Evolutionary conservation across 2,888 invertebrate species (phyloP), one percentile per base, ranked within the genome.

Genomic region (Nebria salina): DNA sequence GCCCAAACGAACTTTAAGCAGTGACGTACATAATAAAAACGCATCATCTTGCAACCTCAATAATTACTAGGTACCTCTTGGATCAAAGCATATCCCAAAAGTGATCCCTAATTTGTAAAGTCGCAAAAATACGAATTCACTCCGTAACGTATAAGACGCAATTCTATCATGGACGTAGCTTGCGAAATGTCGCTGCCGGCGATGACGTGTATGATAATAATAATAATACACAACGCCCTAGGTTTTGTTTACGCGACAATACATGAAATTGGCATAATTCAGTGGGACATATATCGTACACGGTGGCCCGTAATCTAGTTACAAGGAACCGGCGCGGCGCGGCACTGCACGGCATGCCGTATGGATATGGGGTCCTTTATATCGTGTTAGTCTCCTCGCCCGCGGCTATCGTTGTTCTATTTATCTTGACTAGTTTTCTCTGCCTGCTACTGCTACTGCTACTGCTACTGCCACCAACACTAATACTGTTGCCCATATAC

Each of bases 331-430:
- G 84, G 84, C 84, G 83, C 83, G 43, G 20, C 20, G 20, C 20
- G 20, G 20, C 20, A 20, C 20, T 20, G 20, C 20, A 20, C 20
- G 20, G 54, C 84, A 76, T 82, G 82, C 82, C 82, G 83, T 82
- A 83, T 54, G 54, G 54, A 54, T 54, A 54, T 54, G 84, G 86
- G 87, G 86, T 87, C 88, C 88, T 87, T 87, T 87, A 87, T 88
- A 87, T 88, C 88, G 87, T 87, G 87, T 87, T 88, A 88, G 87
- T 86, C 87, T 87, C 87, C 85, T 87, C 86, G 86, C 87, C 88
- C 83, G 85, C 82, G 88, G 88, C 87, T 85, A 87, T 86, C 86
- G 86, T 86, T 85, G 86, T 86, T 87, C 87, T 89, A 89, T 89
- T 89, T 89, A 88, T 89, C 89, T 89, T 88, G 85, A 85, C 87